Evolutionary conservation across 1,140 invertebrate species (phyloP).

Genomic region (Centruroides vittatus): DNA sequence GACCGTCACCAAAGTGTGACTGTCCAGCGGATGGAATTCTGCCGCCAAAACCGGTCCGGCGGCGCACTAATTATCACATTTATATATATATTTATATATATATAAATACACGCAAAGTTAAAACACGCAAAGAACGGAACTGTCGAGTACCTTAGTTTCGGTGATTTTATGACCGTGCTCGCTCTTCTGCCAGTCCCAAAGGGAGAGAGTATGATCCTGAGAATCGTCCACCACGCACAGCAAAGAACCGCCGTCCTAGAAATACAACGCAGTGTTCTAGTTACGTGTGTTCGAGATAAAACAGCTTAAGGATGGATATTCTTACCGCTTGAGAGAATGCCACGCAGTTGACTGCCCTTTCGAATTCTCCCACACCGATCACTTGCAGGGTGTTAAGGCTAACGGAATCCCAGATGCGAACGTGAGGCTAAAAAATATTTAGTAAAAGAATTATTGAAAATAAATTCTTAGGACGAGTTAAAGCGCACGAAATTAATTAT

Average conservation of each 20-base stretch:
- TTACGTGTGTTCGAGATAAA: neutral
- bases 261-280: conserved; percentile 3
- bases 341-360: conserved; percentile 63
- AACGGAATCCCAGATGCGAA: conserved; percentile 86
- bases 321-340: conserved; percentile 72
- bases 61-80: no score
- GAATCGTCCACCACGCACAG: conserved; percentile 76
- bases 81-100: no score
- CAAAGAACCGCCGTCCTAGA: conserved; percentile 59
- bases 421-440: conserved; percentile 51
- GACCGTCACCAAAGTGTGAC: conserved; percentile 72
- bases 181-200: conserved; percentile 84
- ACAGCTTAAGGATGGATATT: conserved; percentile 3
- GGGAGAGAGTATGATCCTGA: conserved; percentile 71
- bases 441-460: no score
- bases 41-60: conserved; percentile 54
- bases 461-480: no score
- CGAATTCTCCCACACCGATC: conserved; percentile 65
- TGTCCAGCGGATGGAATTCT: conserved; percentile 83
- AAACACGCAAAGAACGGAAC: no score
- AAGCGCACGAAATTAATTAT: no score
- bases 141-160: conserved; percentile 61
- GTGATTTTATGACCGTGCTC: conserved; percentile 69
- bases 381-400: conserved; percentile 72
- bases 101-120: no score